Base-by-base conservation (phyloP, 2,113 vertebrate genomes). In the Electrona antarctica region DNA sequence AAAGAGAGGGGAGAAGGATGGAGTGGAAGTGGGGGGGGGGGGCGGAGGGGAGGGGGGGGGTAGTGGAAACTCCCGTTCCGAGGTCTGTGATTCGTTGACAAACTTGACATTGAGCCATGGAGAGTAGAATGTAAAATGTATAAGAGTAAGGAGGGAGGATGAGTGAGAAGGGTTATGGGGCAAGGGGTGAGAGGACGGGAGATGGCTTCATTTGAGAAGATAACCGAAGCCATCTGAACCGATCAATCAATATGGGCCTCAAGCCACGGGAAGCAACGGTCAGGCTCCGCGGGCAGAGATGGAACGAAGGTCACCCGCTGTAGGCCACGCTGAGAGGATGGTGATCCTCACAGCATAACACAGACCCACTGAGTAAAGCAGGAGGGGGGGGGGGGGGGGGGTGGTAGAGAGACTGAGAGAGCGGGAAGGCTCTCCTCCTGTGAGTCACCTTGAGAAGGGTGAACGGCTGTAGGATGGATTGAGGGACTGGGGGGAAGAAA, bases 361-460 rank as follows among this genome's bases (percentile, higher is more conserved):
- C 9, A 55, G 65, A 73, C 15, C 21, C 21, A 55, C 4, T 2
- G 46, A 69, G 12, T 64, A 28, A 2, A 60, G 46, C 28, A 59
- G 45, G 29, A 28, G 41, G 45, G 50, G 50, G 29, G 64, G 9
- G n/a, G 48, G 6, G 13, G 52, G 5, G 7, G 50, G 29, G 64
- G 9, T 7, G n/a, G 54, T n/a, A 15, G 51, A 55, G 21, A 9
- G 8, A 8, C 6, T 56, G 13, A 29, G 56, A 58, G 45, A 12
- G 0, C 49, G 8, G 33, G 7, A 10, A 55, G 55, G 8, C 14
- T 41, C 28, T 41, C 77, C 49, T 55, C 68, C 67, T 59, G 70
- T 67, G 82, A 85, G 84, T 91, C 83, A 91, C 84, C 86, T 89
- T 90, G 85, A 84, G 77, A 82, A 65, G 67, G 54, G 71, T 64